Evolutionary conservation across 2,888 invertebrate genomes (phyloP).

Genomic region (Diadromus collaris): DNA sequence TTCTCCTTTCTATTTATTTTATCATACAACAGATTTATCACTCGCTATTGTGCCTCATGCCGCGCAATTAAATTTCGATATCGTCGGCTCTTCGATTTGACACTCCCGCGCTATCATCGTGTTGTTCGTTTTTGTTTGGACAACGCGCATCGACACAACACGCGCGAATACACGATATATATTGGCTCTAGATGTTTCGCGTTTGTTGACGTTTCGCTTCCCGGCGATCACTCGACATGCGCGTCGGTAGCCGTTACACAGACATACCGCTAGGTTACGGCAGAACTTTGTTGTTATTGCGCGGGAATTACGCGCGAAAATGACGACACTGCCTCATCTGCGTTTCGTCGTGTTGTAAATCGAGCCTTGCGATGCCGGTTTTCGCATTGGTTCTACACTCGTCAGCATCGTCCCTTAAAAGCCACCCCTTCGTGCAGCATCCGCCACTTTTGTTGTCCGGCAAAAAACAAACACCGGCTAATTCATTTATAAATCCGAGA

Average conservation of each 20-base stretch:
- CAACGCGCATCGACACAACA: background rate
- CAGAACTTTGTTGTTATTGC: conserved; percentile 46
- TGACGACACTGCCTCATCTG: conserved; percentile 34
- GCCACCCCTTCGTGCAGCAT: conserved; percentile 52
- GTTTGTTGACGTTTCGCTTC: conserved; percentile 56
- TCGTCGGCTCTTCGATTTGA: conserved; percentile 60
- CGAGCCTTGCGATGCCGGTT: conserved; percentile 60
- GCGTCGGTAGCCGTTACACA: background rate
- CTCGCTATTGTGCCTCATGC: conserved; percentile 1
- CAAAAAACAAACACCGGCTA: conserved; percentile 28
- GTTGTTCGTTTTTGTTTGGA: conserved; percentile 12
- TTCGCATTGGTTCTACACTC: background rate
- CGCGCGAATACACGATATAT: background rate
- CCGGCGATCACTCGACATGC: conserved; percentile 39
- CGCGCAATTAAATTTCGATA: conserved; percentile 13
- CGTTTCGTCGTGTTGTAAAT: conserved; percentile 58
- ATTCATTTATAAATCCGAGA: background rate
- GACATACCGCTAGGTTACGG: conserved; percentile 16
- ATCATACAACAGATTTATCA: background rate
- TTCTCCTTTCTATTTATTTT: background rate
- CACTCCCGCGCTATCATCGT: conserved; percentile 29
- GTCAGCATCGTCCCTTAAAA: conserved; percentile 42
- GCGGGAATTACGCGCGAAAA: conserved; percentile 59
- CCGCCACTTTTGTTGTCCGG: background rate
- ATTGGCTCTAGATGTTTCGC: background rate